Conservation (phyloP, 2,888 invertebrate species). For the Drosophila kuntzei region DNA sequence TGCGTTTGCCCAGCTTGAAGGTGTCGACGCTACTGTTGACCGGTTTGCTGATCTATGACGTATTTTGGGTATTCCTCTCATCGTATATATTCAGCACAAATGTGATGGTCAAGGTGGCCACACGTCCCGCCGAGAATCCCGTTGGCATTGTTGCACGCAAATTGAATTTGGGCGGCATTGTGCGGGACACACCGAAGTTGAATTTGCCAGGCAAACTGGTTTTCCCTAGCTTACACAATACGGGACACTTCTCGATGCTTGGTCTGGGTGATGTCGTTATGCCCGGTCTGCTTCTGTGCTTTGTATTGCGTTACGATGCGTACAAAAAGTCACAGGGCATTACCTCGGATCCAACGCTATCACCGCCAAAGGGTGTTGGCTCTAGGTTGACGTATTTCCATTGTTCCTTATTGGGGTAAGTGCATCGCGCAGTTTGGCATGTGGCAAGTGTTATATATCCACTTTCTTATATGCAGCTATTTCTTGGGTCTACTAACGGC, state of each 20-base stretch:
- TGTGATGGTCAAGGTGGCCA: slow-evolving; percentile 98
- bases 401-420: slow-evolving; percentile 96
- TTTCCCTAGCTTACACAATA: slow-evolving; percentile 98
- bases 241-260: slow-evolving; percentile 98
- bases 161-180: slow-evolving; percentile 95
- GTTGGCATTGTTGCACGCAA: slow-evolving; percentile 97
- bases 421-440: not conserved
- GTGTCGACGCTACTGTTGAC: slow-evolving; percentile 97
- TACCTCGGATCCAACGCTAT: slow-evolving; percentile 87
- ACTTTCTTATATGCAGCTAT: slow-evolving; percentile 87
- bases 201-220: slow-evolving; percentile 98
- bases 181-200: slow-evolving; percentile 96
- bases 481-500: slow-evolving; percentile 98
- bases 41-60: slow-evolving; percentile 97
- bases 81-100: slow-evolving; percentile 99
- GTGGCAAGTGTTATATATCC: not conserved
- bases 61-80: slow-evolving; percentile 99
- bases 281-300: slow-evolving; percentile 97
- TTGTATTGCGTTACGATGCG: slow-evolving; percentile 98
- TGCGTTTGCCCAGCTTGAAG: slow-evolving; percentile 97
- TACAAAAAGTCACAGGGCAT: slow-evolving; percentile 93
- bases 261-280: slow-evolving; percentile 95
- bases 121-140: slow-evolving; percentile 95
- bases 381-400: slow-evolving; percentile 97
- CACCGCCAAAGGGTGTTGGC: slow-evolving; percentile 87